Evolutionary conservation across 2,113 vertebrate genomes (phyloP).

Genomic region (Eulemur macaco): DNA sequence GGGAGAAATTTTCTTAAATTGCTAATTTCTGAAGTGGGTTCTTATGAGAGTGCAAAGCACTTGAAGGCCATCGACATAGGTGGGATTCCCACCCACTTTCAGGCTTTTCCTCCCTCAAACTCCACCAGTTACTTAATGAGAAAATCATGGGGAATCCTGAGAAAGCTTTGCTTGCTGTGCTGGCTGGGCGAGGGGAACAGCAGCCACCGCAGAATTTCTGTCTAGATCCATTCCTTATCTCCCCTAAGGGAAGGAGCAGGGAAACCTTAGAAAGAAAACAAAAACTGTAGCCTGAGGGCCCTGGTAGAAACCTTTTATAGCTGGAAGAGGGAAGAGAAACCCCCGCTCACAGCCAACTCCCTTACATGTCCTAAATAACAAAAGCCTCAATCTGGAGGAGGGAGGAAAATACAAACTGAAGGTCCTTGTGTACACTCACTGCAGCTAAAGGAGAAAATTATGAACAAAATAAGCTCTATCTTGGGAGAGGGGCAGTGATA

Average conservation of each 20-base stretch:
- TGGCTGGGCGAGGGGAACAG: neutral
- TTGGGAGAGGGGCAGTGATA: accelerated
- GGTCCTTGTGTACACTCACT: neutral
- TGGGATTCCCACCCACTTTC: no score
- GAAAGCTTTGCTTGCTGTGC: neutral
- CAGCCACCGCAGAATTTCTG: neutral
- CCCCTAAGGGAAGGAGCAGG: neutral
- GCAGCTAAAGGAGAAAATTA: neutral
- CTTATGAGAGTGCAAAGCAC: neutral
- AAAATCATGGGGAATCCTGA: neutral
- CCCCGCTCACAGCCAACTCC: neutral
- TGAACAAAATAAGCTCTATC: neutral
- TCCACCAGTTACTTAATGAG: neutral
- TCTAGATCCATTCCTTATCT: neutral
- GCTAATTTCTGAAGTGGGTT: neutral
- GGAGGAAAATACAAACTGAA: neutral
- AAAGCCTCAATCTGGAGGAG: neutral
- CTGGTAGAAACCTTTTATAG: neutral
- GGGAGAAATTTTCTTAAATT: neutral
- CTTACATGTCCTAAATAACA: neutral
- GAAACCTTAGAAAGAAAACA: neutral
- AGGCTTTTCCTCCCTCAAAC: neutral
- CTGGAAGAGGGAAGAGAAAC: neutral
- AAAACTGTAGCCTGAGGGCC: neutral
- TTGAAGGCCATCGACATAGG: accelerated